Evolutionary conservation across 2,797 vertebrate species (phyloP).

Genomic region (Tiaroga cobitis): DNA sequence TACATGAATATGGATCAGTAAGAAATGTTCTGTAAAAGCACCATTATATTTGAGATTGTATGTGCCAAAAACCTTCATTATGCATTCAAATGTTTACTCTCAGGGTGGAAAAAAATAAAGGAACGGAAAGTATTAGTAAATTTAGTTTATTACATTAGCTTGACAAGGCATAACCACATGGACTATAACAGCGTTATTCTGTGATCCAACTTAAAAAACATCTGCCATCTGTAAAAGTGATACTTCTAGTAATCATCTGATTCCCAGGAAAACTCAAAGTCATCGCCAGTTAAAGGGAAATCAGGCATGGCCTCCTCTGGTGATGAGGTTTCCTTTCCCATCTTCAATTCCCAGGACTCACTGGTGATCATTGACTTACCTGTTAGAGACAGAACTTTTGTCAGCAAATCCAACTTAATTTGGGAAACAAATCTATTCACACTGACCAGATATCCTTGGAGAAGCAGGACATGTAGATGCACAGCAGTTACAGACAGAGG

Average conservation of each 20-base stretch:
- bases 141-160: not conserved
- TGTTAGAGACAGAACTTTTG: conserved; percentile 24
- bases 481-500: conserved; percentile 72
- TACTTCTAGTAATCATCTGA: not conserved
- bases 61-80: not conserved
- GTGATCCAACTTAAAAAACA: not conserved
- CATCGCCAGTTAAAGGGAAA: conserved; percentile 15
- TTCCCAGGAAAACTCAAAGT: conserved; percentile 40
- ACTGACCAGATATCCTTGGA: conserved; percentile 49
- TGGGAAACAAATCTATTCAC: not conserved
- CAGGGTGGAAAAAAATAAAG: not conserved
- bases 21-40: not conserved
- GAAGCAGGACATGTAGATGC: conserved; percentile 51
- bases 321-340: not conserved
- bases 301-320: not conserved
- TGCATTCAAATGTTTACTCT: not conserved
- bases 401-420: not conserved
- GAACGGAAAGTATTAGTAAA: too few relatives aligned
- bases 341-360: conserved; percentile 62
- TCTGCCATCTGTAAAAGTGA: not conserved
- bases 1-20: conserved; percentile 78
- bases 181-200: not conserved
- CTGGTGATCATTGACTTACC: conserved; percentile 54
- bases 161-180: not conserved
- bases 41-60: not conserved